Percentiles rank a stretch among this genome's conserved stretches.
These are phyloP conservation scores for Megathymus violae DNA, from an alignment of 1,140 invertebrate species.

Conservation along the genomic window DNA sequence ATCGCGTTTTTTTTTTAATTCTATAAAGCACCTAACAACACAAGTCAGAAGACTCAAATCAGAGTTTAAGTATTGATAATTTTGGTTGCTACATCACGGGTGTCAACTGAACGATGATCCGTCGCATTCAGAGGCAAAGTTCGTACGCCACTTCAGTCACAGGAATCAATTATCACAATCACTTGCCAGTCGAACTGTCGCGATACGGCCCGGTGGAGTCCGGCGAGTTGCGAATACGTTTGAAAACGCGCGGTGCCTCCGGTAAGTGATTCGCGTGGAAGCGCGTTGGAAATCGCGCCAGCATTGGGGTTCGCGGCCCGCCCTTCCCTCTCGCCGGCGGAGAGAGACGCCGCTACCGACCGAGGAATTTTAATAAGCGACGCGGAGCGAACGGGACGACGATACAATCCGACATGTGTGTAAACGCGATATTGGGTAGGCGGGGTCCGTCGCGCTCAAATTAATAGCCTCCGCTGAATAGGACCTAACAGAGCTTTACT, in stretches of 20 bases:
- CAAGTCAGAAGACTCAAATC: too few species aligned
- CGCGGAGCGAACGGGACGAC: conserved; percentile 73
- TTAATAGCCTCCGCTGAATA: conserved; percentile 74
- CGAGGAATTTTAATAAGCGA: conserved; percentile 82
- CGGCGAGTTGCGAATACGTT: conserved; percentile 52
- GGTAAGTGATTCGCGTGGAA: conserved; percentile 76
- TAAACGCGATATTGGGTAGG: conserved; percentile 76
- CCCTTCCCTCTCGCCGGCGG: conserved; percentile 63
- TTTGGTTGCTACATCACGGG: too few species aligned
- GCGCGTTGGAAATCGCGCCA: conserved; percentile 75
- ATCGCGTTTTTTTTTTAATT: background rate
- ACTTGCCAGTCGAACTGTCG: conserved; percentile 37
- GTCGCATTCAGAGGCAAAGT: background rate
- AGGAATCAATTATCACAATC: conserved; percentile 31
- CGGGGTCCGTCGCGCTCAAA: conserved; percentile 80
- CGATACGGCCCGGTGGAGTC: conserved; percentile 17
- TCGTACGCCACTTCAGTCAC: conserved; percentile 10
- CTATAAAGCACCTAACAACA: background rate
- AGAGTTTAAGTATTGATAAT: too few species aligned
- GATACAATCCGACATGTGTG: conserved; percentile 74
- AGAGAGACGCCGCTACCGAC: conserved; percentile 74
- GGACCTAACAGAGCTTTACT: conserved; percentile 60
- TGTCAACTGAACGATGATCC: too few species aligned
- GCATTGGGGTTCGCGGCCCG: conserved; percentile 70
- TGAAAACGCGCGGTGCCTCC: conserved; percentile 54